Evolutionary conservation across 2,888 invertebrate genomes (phyloP).

Genomic region (Gymnosoma rotundatum): DNA sequence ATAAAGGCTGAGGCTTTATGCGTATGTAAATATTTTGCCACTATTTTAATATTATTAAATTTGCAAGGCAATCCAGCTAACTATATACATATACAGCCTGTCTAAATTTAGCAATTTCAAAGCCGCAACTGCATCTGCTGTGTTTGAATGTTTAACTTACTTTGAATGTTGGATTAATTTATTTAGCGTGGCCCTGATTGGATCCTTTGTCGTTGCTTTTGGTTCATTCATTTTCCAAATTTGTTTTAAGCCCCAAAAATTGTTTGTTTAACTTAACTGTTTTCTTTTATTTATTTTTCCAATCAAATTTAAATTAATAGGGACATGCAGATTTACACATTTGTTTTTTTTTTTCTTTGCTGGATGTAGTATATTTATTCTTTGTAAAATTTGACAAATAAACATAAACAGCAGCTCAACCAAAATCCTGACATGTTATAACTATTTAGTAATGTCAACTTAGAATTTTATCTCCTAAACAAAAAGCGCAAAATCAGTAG

Average conservation of each 20-base stretch:
- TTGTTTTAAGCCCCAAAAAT: slow-evolving; percentile 20
- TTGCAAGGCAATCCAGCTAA: slow-evolving; percentile 1
- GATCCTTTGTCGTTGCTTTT: slow-evolving; percentile 73
- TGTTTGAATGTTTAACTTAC: slow-evolving; percentile 72
- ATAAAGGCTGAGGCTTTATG: not conserved
- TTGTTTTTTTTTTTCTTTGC: no score
- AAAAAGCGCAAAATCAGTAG: no score
- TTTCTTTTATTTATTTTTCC: slow-evolving; percentile 18
- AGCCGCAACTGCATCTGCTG: slow-evolving; percentile 65
- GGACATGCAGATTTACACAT: not conserved
- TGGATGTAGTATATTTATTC: no score
- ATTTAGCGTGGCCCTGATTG: slow-evolving; percentile 75
- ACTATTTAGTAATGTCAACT: no score
- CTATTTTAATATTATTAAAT: slow-evolving; percentile 20
- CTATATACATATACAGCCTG: slow-evolving; percentile 6
- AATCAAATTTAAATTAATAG: not conserved
- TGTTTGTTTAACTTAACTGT: slow-evolving; percentile 58
- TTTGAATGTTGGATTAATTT: slow-evolving; percentile 77
- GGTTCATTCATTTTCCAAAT: slow-evolving; percentile 69
- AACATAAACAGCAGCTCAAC: no score
- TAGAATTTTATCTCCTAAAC: no score
- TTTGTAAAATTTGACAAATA: no score
- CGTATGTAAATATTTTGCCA: not conserved
- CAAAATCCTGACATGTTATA: no score
- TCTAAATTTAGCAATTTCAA: slow-evolving; percentile 20